Conservation (phyloP, 2,113 vertebrate species). For the Pavo muticus region DNA sequence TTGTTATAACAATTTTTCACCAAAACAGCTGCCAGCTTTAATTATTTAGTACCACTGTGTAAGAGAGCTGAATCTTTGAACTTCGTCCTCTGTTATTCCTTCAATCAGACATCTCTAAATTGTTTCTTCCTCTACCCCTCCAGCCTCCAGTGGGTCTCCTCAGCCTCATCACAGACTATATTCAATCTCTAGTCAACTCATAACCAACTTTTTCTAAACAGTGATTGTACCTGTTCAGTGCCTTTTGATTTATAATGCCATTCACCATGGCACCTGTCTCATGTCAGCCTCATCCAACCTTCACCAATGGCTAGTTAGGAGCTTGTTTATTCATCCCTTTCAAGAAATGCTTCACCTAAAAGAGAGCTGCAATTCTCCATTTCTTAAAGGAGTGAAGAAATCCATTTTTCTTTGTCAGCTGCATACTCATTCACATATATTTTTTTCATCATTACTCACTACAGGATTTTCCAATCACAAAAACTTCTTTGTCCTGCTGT, state of each 20-base stretch:
- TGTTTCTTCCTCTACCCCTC: background rate
- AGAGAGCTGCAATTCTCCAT: background rate
- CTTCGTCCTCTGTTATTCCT: background rate
- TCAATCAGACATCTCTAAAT: background rate
- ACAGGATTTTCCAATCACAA: background rate
- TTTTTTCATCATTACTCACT: background rate
- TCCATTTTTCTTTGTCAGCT: background rate
- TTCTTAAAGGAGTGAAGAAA: background rate
- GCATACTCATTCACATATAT: background rate
- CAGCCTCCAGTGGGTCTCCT: background rate
- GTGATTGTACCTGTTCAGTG: background rate
- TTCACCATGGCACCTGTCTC: background rate
- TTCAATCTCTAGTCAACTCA: background rate
- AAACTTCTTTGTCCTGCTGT: background rate
- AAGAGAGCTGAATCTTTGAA: conserved; percentile 2
- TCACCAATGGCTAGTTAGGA: background rate
- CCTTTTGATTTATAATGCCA: conserved; percentile 8
- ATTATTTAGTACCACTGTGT: background rate
- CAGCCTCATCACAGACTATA: background rate
- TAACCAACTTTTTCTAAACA: background rate
- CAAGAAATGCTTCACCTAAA: background rate
- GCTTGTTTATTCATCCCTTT: background rate
- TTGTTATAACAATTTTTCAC: background rate
- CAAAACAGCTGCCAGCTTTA: background rate
- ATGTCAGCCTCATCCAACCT: background rate